Evolutionary conservation across 2,888 invertebrate genomes (phyloP), one percentile per base, ranked within the genome.

Genomic region (Drosophila limbata): DNA sequence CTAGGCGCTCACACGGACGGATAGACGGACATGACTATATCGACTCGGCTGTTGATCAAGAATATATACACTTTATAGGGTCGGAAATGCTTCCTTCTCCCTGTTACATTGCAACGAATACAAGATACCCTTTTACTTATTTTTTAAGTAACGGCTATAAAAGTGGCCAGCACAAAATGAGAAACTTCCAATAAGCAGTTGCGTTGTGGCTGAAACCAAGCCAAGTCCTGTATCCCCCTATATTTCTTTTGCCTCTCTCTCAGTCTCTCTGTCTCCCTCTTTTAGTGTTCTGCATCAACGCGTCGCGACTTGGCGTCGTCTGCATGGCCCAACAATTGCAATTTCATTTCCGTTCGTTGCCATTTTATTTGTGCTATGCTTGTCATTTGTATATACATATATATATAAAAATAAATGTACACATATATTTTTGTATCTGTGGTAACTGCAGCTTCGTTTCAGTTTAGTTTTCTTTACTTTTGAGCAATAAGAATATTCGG

Each of bases 221-320:
- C 31, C 33, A 21, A 44, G 42, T 21, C 11, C 19, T 44, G 6
- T 21, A 39, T 31, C 33, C n/a, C 19, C 4, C 28, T 15, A 15
- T 10, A 19, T 25, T 5, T 25, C 3, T 11, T 15, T 25, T n/a
- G 4, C 11, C 13, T 10, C 31, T 2, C 17, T 33, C 17, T 2
- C 8, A n/a, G 5, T 10, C 4, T 1, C 13, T 15, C 28, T 17
- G 11, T 11, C 15, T 5, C 6, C 4, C 15, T 8, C 39, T 39
- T 25, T 50, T 45, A 59, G 59, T 42, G 61, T 70, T 62, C 69
- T 64, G 75, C 86, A 81, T 69, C 81, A 86, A 69, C 71, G 79
- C 72, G 74, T 74, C 84, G 89, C 89, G 89, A 88, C 89, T 84
- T 72, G 66, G 65, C 69, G 85, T 79, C 85, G 85, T 88, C 87